Evolutionary conservation across 2,113 vertebrate species (phyloP).

Genomic region (Brachypteracias leptosomus): DNA sequence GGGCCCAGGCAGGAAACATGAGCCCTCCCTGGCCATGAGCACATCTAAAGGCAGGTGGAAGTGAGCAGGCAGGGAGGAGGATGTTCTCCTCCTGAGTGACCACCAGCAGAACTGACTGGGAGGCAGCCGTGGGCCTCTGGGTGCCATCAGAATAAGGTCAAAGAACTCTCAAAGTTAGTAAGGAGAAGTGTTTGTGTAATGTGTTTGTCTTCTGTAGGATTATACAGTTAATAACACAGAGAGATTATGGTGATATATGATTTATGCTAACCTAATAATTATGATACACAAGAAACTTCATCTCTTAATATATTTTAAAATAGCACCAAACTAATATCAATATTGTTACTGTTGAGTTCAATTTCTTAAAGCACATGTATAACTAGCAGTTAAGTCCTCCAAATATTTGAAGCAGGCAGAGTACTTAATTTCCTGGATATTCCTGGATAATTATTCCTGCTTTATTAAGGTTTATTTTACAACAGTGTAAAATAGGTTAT

Average conservation of each 20-base stretch:
- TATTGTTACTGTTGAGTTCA: neutral
- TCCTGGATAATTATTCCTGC: conserved; percentile 57
- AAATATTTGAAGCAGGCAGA: conserved; percentile 21
- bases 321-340: neutral
- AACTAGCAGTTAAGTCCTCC: conserved; percentile 18
- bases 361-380: neutral
- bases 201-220: neutral
- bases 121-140: neutral
- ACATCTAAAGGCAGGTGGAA: neutral
- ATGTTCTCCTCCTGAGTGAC: too few species aligned
- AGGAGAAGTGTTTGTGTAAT: neutral
- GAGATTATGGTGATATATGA: neutral
- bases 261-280: neutral
- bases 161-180: neutral
- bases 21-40: neutral
- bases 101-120: neutral
- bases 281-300: neutral
- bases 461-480: conserved; percentile 74
- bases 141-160: neutral
- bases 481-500: conserved; percentile 64
- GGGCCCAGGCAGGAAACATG: neutral
- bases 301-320: neutral
- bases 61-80: too few species aligned
- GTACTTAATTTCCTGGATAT: conserved; percentile 11
- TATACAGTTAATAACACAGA: neutral